phyloP scores from a whole-genome alignment of 2,113 vertebrate species.

The Uria aalge region DNA sequence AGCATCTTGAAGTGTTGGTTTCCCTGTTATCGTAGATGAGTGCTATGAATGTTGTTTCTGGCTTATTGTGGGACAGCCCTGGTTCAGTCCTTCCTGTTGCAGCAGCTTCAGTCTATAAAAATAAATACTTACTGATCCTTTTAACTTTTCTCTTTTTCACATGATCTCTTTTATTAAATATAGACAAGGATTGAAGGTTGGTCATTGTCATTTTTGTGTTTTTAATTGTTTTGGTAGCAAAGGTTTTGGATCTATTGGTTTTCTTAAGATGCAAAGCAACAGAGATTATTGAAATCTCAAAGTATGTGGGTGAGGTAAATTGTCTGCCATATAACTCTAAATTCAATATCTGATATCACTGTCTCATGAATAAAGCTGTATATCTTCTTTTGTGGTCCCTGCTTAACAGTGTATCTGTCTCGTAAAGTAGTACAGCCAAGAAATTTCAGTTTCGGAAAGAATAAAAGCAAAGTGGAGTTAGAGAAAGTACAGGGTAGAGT shows the following conservation, averaged over 20 bases:
- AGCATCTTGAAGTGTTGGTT: not conserved
- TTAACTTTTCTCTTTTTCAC: not conserved
- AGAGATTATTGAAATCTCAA: not conserved
- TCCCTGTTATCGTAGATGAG: not conserved
- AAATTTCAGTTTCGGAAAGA: not conserved
- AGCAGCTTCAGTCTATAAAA: not conserved
- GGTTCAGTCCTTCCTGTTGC: not conserved
- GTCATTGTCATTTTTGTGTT: not conserved
- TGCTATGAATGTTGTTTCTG: not conserved
- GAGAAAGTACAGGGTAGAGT: not conserved
- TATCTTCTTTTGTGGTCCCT: not conserved
- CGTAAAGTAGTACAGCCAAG: not conserved
- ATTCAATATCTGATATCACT: not conserved
- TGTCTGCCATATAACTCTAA: not conserved
- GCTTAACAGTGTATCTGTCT: not conserved
- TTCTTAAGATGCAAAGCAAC: not conserved
- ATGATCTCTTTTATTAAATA: not conserved
- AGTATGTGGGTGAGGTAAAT: not conserved
- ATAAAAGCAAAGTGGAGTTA: not conserved
- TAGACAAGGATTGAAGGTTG: not conserved
- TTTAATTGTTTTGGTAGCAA: not conserved
- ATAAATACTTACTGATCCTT: not conserved
- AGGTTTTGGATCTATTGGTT: not conserved
- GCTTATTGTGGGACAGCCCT: not conserved
- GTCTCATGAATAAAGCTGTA: not conserved